Evolutionary conservation across 2,888 invertebrate species (phyloP), one percentile per base, ranked within the genome.

Genomic region (Habrosyne pyritoides): DNA sequence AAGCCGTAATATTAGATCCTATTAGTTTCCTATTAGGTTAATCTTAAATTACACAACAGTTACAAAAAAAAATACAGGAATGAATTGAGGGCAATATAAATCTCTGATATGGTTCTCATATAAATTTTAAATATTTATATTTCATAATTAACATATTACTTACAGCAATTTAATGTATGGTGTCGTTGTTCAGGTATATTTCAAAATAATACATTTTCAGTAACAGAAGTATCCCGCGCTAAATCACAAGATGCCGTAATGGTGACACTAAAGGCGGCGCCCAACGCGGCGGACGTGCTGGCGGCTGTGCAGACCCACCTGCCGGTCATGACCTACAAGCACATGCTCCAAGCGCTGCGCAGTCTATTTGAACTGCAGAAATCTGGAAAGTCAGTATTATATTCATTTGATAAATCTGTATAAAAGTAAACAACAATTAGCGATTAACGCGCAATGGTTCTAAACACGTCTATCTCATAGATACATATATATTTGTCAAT

Each of bases 301-400:
- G 83, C 89, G 0, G 76, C 93, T 0, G 92, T 95, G 12, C 85
- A 80, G 80, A 82, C 61, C 73, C 77, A 89, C 58, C 59, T 89
- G 52, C 77, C 83, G 0, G 54, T 68, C 6, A 76, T 95, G 92
- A 94, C 93, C 30, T 87, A 87, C 57, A 88, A 83, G 49, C 94
- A 95, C 73, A 81, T 94, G 70, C 73, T 95, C 66, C 93, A 93
- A 66, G 94, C 94, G 0, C 73, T 95, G 28, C 81, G 91, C 18
- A 81, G 90, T 12, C 75, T 95, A 22, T 94, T 94, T 74, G 82
- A 85, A 42, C 77, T 94, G 48, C 93, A 94, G 67, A 94, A 93
- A 76, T 75, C 85, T 60, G 88, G 88, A 73, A 90, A 86, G 93
- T 87, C 51, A 73, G 85, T 71, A 53, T 22, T 12, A n/a, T 12